These are phyloP conservation scores for Platycnemis pennipes DNA, from an alignment of 2,888 invertebrate genomes.

Conservation along the genomic window DNA sequence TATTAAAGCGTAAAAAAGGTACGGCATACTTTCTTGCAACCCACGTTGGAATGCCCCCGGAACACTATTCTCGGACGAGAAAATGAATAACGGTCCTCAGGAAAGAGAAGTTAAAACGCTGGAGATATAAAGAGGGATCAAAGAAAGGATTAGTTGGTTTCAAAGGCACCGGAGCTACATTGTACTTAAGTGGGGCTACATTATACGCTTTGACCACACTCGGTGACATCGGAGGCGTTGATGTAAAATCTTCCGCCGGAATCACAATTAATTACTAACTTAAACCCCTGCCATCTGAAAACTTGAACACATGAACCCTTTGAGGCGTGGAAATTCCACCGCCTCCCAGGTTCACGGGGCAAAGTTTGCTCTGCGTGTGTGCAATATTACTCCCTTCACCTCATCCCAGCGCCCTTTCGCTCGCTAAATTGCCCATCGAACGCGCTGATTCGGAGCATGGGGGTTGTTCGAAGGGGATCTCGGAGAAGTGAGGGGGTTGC, in stretches of 20 bases:
- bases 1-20: too few species aligned
- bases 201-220: background rate
- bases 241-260: background rate
- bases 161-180: background rate
- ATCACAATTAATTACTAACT: background rate
- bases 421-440: slow-evolving; percentile 28
- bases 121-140: background rate
- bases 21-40: too few species aligned
- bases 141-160: background rate
- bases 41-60: background rate
- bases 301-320: background rate
- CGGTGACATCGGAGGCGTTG: background rate
- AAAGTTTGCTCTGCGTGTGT: slow-evolving; percentile 22
- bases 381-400: background rate
- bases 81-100: background rate
- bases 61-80: background rate
- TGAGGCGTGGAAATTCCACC: slow-evolving; percentile 12
- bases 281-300: background rate
- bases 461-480: background rate
- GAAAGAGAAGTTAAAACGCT: background rate
- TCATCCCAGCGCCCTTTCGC: background rate
- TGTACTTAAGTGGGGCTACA: background rate
- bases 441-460: background rate
- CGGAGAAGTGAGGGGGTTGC: background rate
- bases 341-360: background rate